Percentiles rank a stretch among this genome's conserved stretches.
These are phyloP conservation scores for Limosa lapponica DNA, from an alignment of 2,797 vertebrate genomes.

Conservation along the genomic window DNA sequence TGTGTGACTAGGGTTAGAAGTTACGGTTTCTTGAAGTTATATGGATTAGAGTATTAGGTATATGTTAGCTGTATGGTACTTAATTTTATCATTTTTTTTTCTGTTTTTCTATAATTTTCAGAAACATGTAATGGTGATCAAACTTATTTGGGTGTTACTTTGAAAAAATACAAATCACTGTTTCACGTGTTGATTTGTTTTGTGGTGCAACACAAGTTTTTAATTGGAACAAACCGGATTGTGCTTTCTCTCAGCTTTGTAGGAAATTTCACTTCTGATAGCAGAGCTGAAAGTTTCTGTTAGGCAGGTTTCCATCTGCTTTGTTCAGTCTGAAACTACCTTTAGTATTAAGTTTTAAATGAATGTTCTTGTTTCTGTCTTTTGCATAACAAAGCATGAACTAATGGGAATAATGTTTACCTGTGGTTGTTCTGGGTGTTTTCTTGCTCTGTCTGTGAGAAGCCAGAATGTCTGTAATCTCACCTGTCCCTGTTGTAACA, in stretches of 20 bases:
- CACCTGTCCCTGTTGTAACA: constrained; percentile 38
- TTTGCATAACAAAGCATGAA: neutral
- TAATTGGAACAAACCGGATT: neutral
- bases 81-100: neutral
- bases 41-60: neutral
- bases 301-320: neutral
- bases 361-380: neutral
- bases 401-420: neutral
- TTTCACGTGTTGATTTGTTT: constrained; percentile 3
- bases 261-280: constrained; percentile 3
- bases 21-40: neutral
- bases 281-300: constrained; percentile 51
- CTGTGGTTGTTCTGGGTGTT: neutral
- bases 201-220: constrained; percentile 24
- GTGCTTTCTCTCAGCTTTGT: constrained; percentile 1
- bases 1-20: neutral
- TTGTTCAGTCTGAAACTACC: neutral
- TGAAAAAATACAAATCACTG: neutral
- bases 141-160: neutral
- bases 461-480: neutral
- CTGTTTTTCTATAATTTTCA: neutral
- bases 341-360: neutral
- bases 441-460: neutral
- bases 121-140: neutral
- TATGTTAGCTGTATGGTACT: neutral